Percentiles rank a stretch among this genome's conserved stretches.
Evolutionary conservation across 2,888 invertebrate genomes (phyloP).

Genomic region (Cantharis flavilabris): DNA sequence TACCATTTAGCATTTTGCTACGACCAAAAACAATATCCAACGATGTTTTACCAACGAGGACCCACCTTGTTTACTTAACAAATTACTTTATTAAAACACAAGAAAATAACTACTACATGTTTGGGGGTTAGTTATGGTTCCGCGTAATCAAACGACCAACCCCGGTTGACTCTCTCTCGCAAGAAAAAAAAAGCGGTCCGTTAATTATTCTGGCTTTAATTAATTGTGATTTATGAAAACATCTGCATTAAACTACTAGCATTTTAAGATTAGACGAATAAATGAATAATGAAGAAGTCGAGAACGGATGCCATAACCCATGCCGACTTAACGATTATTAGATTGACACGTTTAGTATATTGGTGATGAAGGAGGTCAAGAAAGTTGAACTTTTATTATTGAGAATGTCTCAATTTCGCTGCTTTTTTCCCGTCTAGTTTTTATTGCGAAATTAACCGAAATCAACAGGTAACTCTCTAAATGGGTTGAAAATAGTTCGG

Average conservation of each 20-base stretch:
- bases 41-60: not conserved
- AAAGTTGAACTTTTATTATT: not conserved
- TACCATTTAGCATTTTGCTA: not conserved
- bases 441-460: not conserved
- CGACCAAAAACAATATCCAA: not conserved
- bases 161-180: not conserved
- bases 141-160: too few species aligned
- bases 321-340: not conserved
- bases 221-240: not conserved
- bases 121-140: not conserved
- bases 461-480: constrained; percentile 10
- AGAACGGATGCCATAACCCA: not conserved
- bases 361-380: not conserved
- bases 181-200: not conserved
- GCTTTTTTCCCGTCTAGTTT: not conserved
- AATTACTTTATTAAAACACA: not conserved
- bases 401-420: not conserved
- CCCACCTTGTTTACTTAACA: not conserved
- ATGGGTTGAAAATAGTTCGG: not conserved
- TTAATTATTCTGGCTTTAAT: not conserved
- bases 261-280: not conserved
- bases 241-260: not conserved
- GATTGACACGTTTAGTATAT: not conserved
- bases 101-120: not conserved
- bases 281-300: not conserved